Evolutionary conservation across 2,113 vertebrate species (phyloP).

Genomic region (Pontoporia blainvillei): DNA sequence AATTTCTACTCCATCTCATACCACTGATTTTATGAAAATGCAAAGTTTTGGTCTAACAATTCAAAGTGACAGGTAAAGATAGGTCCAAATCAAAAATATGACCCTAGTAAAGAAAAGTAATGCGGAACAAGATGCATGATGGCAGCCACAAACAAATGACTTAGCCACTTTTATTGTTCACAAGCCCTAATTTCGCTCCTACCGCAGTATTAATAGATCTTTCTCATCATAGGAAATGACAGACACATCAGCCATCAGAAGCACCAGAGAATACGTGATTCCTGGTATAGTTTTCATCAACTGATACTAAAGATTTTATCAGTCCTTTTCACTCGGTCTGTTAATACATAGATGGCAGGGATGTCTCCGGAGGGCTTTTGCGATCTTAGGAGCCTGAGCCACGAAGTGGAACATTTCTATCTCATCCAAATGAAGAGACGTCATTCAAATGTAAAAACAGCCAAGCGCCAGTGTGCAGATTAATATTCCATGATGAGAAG

Average conservation of each 20-base stretch:
- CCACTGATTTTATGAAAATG: background rate
- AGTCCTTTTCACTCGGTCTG: constrained; percentile 52
- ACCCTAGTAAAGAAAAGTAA: background rate
- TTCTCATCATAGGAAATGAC: constrained; percentile 40
- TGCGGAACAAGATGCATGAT: background rate
- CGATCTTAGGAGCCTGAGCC: constrained; percentile 32
- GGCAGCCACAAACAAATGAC: background rate
- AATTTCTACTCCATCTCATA: background rate
- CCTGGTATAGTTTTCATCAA: constrained; percentile 63
- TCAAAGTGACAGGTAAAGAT: background rate
- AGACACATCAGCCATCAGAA: background rate
- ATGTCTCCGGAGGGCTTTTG: constrained; percentile 38
- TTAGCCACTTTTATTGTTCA: constrained; percentile 40
- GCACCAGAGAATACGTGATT: constrained; percentile 14
- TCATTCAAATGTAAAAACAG: constrained; percentile 58
- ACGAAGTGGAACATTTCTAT: constrained; percentile 61
- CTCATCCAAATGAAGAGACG: constrained; percentile 49
- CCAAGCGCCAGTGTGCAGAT: constrained; percentile 50
- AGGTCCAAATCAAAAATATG: background rate
- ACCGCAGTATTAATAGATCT: background rate
- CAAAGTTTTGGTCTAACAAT: background rate
- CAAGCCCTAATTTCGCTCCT: constrained; percentile 44
- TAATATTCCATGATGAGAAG: constrained; percentile 45
- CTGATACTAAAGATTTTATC: constrained; percentile 61
- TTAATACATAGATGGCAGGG: background rate